Conservation (phyloP, 1,140 invertebrate genomes). For the Littorina saxatilis region DNA sequence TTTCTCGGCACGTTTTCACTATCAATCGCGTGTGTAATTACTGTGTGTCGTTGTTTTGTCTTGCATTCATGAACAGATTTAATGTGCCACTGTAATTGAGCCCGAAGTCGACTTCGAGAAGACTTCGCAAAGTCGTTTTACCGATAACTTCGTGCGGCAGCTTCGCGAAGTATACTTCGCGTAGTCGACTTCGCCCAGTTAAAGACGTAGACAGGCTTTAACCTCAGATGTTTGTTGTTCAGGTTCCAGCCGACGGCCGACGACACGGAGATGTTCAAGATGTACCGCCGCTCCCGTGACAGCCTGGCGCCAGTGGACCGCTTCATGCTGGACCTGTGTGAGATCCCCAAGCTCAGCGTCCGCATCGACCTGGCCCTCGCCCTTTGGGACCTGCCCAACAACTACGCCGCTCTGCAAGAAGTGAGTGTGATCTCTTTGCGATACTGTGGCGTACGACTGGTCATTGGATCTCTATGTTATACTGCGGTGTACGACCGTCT, state of each 20-base stretch:
- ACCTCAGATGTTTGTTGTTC: too few species aligned
- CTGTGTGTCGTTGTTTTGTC: too few species aligned
- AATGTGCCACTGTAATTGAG: too few species aligned
- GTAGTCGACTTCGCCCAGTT: too few species aligned
- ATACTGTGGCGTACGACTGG: background rate
- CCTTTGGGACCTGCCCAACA: conserved; percentile 58
- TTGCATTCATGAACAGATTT: too few species aligned
- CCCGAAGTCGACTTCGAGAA: too few species aligned
- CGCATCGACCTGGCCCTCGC: conserved; percentile 57
- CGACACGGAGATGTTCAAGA: conserved; percentile 59
- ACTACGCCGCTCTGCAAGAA: conserved; percentile 48
- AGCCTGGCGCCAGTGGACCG: conserved; percentile 53
- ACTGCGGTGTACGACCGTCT: background rate
- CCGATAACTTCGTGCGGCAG: too few species aligned
- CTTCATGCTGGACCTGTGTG: conserved; percentile 62
- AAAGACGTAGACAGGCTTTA: too few species aligned
- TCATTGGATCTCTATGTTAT: background rate
- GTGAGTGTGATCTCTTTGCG: conserved; percentile 29
- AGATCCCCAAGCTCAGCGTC: conserved; percentile 54
- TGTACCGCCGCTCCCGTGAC: conserved; percentile 45
- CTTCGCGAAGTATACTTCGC: too few species aligned
- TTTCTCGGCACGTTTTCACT: too few species aligned
- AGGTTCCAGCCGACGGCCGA: conserved; percentile 62
- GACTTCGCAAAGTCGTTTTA: too few species aligned
- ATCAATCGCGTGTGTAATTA: too few species aligned